Percentiles rank a stretch among this genome's conserved stretches.
These are phyloP conservation scores for Regulus satrapa DNA, from an alignment of 2,113 vertebrate species.

Conservation along the genomic window DNA sequence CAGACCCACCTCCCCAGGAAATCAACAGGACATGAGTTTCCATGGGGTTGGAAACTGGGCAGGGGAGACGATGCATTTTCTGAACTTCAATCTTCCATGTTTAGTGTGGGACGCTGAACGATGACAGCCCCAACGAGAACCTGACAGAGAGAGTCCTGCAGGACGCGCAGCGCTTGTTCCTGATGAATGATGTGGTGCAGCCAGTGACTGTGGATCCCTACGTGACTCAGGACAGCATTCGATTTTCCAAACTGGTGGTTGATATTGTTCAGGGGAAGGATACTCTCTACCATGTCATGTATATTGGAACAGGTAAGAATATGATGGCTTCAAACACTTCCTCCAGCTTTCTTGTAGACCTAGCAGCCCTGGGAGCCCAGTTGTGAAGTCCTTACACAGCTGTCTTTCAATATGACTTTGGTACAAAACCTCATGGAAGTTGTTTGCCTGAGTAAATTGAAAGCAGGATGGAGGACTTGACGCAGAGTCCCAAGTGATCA, in stretches of 20 bases:
- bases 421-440: background rate
- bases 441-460: slow-evolving; percentile 10
- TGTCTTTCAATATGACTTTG: background rate
- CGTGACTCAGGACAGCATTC: slow-evolving; percentile 91
- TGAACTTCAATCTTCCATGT: background rate
- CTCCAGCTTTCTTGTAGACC: background rate
- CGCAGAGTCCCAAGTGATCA: background rate
- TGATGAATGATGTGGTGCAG: slow-evolving; percentile 97
- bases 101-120: slow-evolving; percentile 89
- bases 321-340: background rate
- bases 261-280: slow-evolving; percentile 97
- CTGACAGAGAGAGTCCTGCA: slow-evolving; percentile 95
- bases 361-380: background rate
- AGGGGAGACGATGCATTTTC: background rate
- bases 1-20: background rate
- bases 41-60: background rate
- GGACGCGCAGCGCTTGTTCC: slow-evolving; percentile 92
- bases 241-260: slow-evolving; percentile 93
- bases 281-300: slow-evolving; percentile 93
- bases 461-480: background rate
- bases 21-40: background rate
- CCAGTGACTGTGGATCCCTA: slow-evolving; percentile 89
- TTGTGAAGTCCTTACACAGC: background rate
- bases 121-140: slow-evolving; percentile 88
- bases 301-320: slow-evolving; percentile 91